Evolutionary conservation across 2,113 vertebrate species (phyloP).

Genomic region (Psittacula cyanocephala): DNA sequence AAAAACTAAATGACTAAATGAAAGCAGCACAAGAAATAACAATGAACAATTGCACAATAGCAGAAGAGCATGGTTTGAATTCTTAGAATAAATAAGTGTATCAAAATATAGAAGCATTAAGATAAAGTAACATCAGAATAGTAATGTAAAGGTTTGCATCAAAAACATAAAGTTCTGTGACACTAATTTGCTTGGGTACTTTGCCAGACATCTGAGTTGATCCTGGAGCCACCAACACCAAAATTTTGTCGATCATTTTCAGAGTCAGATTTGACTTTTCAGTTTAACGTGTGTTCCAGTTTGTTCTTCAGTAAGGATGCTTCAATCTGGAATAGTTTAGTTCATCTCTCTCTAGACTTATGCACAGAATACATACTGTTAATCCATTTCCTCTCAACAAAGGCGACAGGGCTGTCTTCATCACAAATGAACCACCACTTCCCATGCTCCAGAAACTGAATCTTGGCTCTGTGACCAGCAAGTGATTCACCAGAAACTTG

Average conservation of each 20-base stretch:
- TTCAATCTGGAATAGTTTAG: conserved; percentile 5
- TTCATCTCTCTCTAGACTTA: background rate
- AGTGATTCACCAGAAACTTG: conserved; percentile 61
- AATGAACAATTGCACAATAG: background rate
- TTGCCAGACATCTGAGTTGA: background rate
- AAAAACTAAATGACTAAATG: background rate
- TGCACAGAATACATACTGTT: conserved; percentile 10
- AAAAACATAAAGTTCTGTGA: background rate
- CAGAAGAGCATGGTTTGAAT: background rate
- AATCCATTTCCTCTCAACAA: conserved; percentile 26
- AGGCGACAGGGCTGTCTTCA: background rate
- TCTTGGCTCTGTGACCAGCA: conserved; percentile 30
- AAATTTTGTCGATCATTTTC: background rate
- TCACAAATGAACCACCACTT: background rate
- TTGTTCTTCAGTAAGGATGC: background rate
- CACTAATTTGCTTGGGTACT: background rate
- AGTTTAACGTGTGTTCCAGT: background rate
- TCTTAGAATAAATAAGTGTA: background rate
- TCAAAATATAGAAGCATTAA: background rate
- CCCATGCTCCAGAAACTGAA: background rate
- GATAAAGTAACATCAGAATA: background rate
- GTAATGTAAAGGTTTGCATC: background rate
- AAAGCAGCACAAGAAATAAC: background rate
- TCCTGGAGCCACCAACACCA: background rate
- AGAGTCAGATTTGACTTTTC: background rate